These are phyloP conservation scores for Betta splendens DNA, from an alignment of 2,797 vertebrate genomes.

Conservation along the genomic window DNA sequence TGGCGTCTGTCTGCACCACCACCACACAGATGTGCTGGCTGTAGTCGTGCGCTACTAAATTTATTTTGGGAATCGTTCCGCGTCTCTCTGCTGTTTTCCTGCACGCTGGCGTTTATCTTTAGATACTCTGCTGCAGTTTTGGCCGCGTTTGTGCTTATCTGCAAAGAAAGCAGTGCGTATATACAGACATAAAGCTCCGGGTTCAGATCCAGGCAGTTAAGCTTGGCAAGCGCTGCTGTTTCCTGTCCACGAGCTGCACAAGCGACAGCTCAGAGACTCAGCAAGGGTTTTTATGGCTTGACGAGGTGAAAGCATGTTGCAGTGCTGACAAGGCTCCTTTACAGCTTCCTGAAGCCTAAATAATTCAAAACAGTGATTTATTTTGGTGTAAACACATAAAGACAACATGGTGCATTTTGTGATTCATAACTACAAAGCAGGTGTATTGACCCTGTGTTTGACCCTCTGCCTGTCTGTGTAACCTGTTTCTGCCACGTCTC, in stretches of 20 bases:
- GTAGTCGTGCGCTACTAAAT: constrained; percentile 9
- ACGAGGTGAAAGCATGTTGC: not conserved
- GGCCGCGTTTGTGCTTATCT: constrained; percentile 42
- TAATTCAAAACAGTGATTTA: not conserved
- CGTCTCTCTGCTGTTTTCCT: constrained; percentile 1
- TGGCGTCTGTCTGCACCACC: constrained; percentile 2
- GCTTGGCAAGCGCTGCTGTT: constrained; percentile 14
- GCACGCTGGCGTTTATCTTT: constrained; percentile 30
- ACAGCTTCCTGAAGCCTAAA: not conserved
- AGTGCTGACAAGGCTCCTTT: not conserved
- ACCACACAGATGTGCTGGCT: constrained; percentile 12
- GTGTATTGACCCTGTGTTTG: not conserved
- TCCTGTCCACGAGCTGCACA: constrained; percentile 10
- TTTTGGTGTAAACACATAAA: not conserved
- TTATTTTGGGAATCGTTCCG: constrained; percentile 9
- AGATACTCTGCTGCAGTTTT: constrained; percentile 18
- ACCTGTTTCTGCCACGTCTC: constrained; percentile 4
- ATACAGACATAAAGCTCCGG: constrained; percentile 8
- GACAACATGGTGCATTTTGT: not conserved
- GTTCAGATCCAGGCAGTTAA: constrained; percentile 2
- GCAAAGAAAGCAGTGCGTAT: constrained; percentile 20
- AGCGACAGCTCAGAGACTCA: not conserved
- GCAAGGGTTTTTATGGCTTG: not conserved
- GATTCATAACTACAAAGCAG: not conserved
- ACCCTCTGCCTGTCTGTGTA: not conserved